Base-by-base conservation (phyloP, 2,888 invertebrate species). In the Mycalesis mineus region DNA sequence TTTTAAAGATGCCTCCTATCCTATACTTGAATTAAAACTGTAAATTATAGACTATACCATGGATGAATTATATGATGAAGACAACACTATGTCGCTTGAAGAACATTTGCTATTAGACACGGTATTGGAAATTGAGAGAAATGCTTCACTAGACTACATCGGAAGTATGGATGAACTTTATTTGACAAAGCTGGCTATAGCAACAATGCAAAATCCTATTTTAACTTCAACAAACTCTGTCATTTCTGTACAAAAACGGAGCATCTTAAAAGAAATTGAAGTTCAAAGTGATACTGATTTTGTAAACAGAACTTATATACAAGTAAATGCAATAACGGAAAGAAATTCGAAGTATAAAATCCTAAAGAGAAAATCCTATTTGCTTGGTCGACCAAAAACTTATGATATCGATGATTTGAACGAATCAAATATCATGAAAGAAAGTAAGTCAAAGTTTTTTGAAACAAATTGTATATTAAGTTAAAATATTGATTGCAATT, bases 91-190 rank as follows among this genome's bases (percentile, higher is more conserved):
- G 70, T 66, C 77, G 1, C 53, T 78, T 51, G 77, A 84, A 72
- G 80, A 85, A 28, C 78, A 80, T 44, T 61, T 80, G 36, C 64
- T 83, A 37, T 63, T 87, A 57, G 75, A 80, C 57, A 70, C 83
- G 56, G 64, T 84, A 11, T 62, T 84, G 56, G 81, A 84, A 68
- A 70, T 82, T 64, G 85, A 86, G 67, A 68, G 57, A 13, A 83
- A 85, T 59, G 58, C 68, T n/a, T 68, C 77, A 1, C 47, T 77
- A 1, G 65, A 78, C 53, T 69, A 73, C 49, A 58, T 72, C 49
- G 83, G 82, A 51, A 75, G 75, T 54, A 60, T 88, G 14, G 88
- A 88, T 50, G 78, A 85, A 57, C 62, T 78, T 17, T 88, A 79
- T 65, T 64, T 88, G 8, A 84, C 78, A 0, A 85, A 80, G 63